Conservation (phyloP, 2,888 invertebrate genomes). For the Pollenia amentaria region DNA sequence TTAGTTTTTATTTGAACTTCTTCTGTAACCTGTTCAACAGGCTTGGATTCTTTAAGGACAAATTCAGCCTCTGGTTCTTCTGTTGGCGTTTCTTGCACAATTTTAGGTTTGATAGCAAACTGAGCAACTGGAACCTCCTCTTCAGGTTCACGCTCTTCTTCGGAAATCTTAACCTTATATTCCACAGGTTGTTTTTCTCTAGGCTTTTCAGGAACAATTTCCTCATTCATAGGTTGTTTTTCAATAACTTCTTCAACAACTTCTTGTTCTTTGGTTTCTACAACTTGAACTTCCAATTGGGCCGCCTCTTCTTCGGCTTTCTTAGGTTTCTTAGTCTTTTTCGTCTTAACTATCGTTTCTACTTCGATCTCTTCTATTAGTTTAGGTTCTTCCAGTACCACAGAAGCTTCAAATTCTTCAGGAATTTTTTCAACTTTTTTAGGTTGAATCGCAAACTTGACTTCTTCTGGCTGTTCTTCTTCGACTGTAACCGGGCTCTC, state of each 20-base stretch:
- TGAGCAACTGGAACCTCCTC: slow-evolving; percentile 73
- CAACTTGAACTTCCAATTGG: slow-evolving; percentile 78
- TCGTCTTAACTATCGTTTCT: slow-evolving; percentile 78
- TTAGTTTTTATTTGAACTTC: slow-evolving; percentile 78
- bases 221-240: slow-evolving; percentile 64
- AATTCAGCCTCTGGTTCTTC: slow-evolving; percentile 81
- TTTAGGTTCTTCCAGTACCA: slow-evolving; percentile 79
- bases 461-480: slow-evolving; percentile 76
- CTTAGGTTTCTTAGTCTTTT: slow-evolving; percentile 78
- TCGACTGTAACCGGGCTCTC: slow-evolving; percentile 69
- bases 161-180: slow-evolving; percentile 76
- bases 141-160: slow-evolving; percentile 73
- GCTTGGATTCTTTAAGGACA: slow-evolving; percentile 78
- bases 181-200: slow-evolving; percentile 77
- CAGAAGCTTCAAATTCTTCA: slow-evolving; percentile 79
- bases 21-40: slow-evolving; percentile 77
- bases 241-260: slow-evolving; percentile 77
- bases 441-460: slow-evolving; percentile 70
- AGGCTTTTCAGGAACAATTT: slow-evolving; percentile 63
- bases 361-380: slow-evolving; percentile 77
- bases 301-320: slow-evolving; percentile 77
- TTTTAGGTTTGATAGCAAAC: slow-evolving; percentile 70
- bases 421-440: slow-evolving; percentile 68
- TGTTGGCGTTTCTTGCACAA: slow-evolving; percentile 60
- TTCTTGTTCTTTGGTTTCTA: slow-evolving; percentile 79